These are phyloP conservation scores for Holcopasites calliopsidis DNA, from an alignment of 1,140 invertebrate species.

Conservation along the genomic window DNA sequence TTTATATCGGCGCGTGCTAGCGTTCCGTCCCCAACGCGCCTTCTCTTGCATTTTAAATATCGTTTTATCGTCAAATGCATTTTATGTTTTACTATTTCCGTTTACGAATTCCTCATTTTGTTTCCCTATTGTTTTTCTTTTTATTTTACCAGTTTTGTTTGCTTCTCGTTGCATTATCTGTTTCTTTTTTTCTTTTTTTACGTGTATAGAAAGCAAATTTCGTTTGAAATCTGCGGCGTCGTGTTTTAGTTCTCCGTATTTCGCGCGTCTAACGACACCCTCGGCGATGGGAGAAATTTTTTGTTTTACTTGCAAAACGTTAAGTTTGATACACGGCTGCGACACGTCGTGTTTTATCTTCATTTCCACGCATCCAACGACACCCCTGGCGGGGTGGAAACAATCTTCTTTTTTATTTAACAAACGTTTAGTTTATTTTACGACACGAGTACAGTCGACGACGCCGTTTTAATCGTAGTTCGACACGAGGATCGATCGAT, in stretches of 20 bases:
- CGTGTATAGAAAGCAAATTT: too few species aligned
- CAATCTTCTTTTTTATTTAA: too few species aligned
- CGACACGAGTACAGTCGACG: too few species aligned
- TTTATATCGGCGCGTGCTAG: constrained; percentile 10
- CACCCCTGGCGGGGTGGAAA: too few species aligned
- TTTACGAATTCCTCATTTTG: not conserved
- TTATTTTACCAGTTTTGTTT: not conserved
- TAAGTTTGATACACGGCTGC: too few species aligned
- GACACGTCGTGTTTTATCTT: not conserved
- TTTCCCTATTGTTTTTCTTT: not conserved
- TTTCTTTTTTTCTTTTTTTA: not conserved
- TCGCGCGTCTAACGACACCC: not conserved
- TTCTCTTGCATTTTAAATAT: not conserved
- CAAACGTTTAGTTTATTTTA: too few species aligned
- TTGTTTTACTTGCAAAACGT: not conserved
- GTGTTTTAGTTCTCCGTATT: not conserved
- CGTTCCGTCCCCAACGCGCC: not conserved
- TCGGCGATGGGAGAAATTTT: not conserved
- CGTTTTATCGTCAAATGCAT: not conserved
- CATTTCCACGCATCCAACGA: too few species aligned
- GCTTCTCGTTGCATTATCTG: not conserved
- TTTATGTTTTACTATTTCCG: not conserved
- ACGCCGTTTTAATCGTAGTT: not conserved
- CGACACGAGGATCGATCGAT: not conserved
- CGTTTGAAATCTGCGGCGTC: not conserved